Base-by-base conservation (phyloP, 2,888 invertebrate genomes). In the Lithophane semibrunnea region DNA sequence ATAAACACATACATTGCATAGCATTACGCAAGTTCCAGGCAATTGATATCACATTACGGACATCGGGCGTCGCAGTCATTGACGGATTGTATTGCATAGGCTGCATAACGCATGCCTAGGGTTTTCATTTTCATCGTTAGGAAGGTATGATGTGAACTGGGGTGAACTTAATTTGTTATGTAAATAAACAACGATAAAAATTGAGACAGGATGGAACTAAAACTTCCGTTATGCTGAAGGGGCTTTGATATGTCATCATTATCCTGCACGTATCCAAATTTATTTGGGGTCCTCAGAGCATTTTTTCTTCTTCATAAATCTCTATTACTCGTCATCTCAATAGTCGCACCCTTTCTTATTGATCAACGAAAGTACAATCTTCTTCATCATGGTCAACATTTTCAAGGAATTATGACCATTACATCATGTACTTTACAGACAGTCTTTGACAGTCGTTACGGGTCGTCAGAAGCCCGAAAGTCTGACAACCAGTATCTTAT, bases 11-110 rank as follows among this genome's bases (percentile, higher is more conserved):
- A 52, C 9, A 9, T 54, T 54, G 54, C 54, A 54, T 21, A 54
- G 24, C 44, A 67, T 86, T 80, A 82, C 67, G 84, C 67, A 81
- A 78, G 60, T 61, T 54, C 58, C 21, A 67, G 21, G 7, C 69
- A 71, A 77, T 75, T 65, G 61, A 64, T 83, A 81, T 87, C 71
- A 12, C 18, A 75, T 86, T 86, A 87, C 86, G 86, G 86, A 87
- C 60, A 60, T 77, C 52, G 52, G 21, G 21, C 64, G 37, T 73
- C 21, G 18, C 8, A n/a, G 66, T 65, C 72, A 67, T 21, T 44
- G 44, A 64, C 42, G 71, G 78, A 29, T 85, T 42, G 60, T 54
- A 74, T 87, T 80, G 75, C 85, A 72, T 58, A 49, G 47, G 13
- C 75, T 61, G 69, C 75, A 73, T 77, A 58, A 61, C 29, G 47